Evolutionary conservation across 2,888 invertebrate species (phyloP).

Genomic region (Troides helena): DNA sequence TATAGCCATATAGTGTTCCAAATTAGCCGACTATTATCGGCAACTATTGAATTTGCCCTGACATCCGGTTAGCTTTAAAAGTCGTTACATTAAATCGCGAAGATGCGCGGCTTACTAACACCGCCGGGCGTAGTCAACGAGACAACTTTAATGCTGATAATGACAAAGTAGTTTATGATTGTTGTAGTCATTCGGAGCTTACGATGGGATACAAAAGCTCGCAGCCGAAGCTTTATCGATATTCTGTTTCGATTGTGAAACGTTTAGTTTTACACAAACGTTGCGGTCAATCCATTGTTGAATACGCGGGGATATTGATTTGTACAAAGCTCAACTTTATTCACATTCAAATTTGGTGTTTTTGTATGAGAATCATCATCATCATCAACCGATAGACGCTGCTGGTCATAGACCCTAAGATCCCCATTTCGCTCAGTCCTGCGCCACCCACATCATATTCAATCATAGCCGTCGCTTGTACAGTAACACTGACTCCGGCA

Average conservation of each 20-base stretch:
- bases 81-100: constrained; percentile 16
- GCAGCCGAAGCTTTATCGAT: background rate
- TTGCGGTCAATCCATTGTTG: background rate
- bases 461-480: too few species aligned
- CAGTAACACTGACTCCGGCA: too few species aligned
- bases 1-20: constrained; percentile 1
- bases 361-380: too few species aligned
- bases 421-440: too few species aligned
- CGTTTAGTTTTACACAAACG: background rate
- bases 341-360: too few species aligned
- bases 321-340: too few species aligned
- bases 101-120: constrained; percentile 10
- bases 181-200: too few species aligned
- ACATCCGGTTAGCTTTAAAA: constrained; percentile 13
- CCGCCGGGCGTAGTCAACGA: constrained; percentile 4
- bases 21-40: constrained; percentile 22
- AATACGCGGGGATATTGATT: too few species aligned
- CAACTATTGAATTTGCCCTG: constrained; percentile 18
- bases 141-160: constrained; percentile 19
- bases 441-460: too few species aligned
- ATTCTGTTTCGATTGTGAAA: background rate
- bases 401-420: too few species aligned
- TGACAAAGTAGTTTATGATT: constrained; percentile 2
- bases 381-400: too few species aligned
- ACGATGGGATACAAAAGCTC: too few species aligned